Evolutionary conservation across 1,140 invertebrate species (phyloP), one percentile per base, ranked within the genome.

Genomic region (Eriosoma lanigerum): DNA sequence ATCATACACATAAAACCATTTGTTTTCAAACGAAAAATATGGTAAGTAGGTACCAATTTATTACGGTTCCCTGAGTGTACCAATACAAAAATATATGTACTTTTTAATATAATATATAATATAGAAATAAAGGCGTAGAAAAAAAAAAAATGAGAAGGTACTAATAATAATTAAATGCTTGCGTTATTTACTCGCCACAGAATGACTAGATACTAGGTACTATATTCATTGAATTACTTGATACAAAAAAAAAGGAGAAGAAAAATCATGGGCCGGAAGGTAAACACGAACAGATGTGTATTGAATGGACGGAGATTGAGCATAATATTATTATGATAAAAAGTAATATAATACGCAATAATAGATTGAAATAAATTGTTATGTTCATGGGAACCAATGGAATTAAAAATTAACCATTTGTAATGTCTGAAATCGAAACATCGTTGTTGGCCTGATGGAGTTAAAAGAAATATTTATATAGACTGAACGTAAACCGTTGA

Each of bases 121-220:
- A 38, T 46, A 46, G 44, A 68, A 68, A 68, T 68, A 13, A 68
- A 68, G 44, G 15, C 21, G 21, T 48, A n/a, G 32, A 38, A 4
- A 4, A 38, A 38, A 38, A 70, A 70, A 21, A 50, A 50, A n/a
- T n/a, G 46, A 72, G 3, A 10, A 72, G 13, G 21, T 29, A 12
- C n/a, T 38, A 21, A 38, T 38, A 38, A 38, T 38, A 64, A 38
- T 64, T 44, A 48, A 68, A 68, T 26, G 13, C 15, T 68, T 21
- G 38, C 48, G 21, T 48, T 26, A 32, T 29, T 52, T 19, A 72
- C 68, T 72, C 24, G 46, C 24, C 50, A 50, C 1, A 46, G 46
- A 46, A 68, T 72, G 68, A 72, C 68, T 72, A 72, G 68, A 72
- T 52, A 72, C 24, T 29, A n/a, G n/a, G n/a, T n/a, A n/a, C n/a